Percentiles rank a stretch among this genome's conserved stretches.
These are phyloP conservation scores for Holothuria glaberrima DNA, from an alignment of 35 echinoderm and acorn worm genomes.

Conservation along the genomic window DNA sequence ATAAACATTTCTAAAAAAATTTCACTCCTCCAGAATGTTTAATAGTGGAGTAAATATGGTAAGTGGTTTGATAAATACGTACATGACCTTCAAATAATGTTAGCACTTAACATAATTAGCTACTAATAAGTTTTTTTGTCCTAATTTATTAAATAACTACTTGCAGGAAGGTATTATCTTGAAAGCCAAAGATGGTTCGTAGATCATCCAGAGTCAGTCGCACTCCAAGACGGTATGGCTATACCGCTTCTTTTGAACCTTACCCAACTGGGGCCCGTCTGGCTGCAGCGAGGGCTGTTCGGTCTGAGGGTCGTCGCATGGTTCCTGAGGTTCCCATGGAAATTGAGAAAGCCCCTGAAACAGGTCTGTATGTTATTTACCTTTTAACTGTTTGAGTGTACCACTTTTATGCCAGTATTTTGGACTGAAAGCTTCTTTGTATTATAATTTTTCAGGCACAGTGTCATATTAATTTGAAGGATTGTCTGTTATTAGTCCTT, in stretches of 20 bases:
- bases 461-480: too few species aligned
- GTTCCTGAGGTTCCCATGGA: constrained; percentile 50
- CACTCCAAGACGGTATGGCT: constrained; percentile 67
- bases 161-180: not conserved
- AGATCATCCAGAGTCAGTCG: constrained; percentile 62
- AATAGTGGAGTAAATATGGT: too few species aligned
- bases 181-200: constrained; percentile 67
- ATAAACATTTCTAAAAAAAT: too few species aligned
- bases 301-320: constrained; percentile 35
- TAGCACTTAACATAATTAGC: not conserved
- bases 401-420: too few species aligned
- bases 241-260: constrained; percentile 60
- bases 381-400: too few species aligned
- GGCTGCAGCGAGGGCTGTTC: not conserved
- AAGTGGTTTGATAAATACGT: not conserved
- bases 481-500: too few species aligned
- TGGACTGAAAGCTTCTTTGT: too few species aligned
- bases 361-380: constrained; percentile 12
- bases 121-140: too few species aligned
- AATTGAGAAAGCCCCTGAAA: constrained; percentile 36
- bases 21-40: too few species aligned
- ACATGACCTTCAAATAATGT: not conserved
- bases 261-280: constrained; percentile 47
- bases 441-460: too few species aligned
- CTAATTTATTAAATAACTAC: not conserved